phyloP scores from a whole-genome alignment of 1,140 invertebrate genomes.

The Piezodorus guildinii region DNA sequence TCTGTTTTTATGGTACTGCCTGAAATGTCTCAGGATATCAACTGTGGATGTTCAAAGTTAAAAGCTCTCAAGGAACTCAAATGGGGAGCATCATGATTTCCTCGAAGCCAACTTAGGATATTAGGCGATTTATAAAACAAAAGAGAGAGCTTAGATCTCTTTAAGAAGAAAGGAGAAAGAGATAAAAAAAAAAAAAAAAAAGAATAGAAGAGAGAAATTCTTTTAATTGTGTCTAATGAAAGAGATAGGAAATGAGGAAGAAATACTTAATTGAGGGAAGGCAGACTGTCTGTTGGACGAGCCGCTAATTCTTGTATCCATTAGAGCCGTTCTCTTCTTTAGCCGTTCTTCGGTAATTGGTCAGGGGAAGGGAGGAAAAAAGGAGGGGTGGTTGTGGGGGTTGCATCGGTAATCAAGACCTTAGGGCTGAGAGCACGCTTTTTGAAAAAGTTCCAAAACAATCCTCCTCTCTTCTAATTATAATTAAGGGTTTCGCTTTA shows the following conservation, averaged over 20 bases:
- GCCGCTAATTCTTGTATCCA: constrained; percentile 21
- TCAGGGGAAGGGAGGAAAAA: background rate
- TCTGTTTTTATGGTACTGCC: no score
- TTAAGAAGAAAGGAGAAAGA: no score
- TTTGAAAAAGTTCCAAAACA: constrained; percentile 22
- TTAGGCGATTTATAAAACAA: no score
- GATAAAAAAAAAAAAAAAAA: no score
- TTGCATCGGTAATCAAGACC: constrained; percentile 19
- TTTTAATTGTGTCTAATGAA: constrained; percentile 7
- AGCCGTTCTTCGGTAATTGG: constrained; percentile 14
- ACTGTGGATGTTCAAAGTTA: no score
- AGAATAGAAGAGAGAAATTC: no score
- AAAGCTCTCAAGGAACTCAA: no score
- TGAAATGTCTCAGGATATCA: no score
- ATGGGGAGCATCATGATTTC: no score
- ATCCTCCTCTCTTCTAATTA: constrained; percentile 14
- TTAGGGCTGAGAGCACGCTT: constrained; percentile 4
- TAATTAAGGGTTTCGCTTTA: constrained; percentile 17
- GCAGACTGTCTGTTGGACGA: constrained; percentile 8
- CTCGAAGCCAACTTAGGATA: no score
- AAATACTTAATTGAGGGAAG: constrained; percentile 13
- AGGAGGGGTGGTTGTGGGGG: background rate
- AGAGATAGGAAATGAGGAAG: constrained; percentile 7
- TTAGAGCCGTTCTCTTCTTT: background rate
- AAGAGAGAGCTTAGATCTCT: no score